These are phyloP conservation scores for Tiliacea citrago DNA, from an alignment of 2,888 invertebrate species.

Conservation along the genomic window DNA sequence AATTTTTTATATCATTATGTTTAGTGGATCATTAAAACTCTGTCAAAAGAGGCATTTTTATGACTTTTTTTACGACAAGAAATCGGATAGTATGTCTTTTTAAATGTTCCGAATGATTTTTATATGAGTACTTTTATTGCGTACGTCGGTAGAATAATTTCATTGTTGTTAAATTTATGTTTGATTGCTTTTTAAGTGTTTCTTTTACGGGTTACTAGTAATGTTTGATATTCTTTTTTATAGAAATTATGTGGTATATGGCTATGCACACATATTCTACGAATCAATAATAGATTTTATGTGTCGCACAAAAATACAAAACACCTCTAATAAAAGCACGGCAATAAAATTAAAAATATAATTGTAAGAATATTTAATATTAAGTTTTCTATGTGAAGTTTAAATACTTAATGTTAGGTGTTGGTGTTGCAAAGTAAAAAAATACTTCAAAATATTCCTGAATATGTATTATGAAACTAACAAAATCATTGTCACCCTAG, in stretches of 20 bases:
- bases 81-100: slow-evolving; percentile 86
- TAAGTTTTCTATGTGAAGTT: not conserved
- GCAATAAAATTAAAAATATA: no score
- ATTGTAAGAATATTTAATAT: no score
- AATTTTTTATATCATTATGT: slow-evolving; percentile 74
- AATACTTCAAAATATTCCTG: not conserved
- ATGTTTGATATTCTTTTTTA: slow-evolving; percentile 44
- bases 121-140: slow-evolving; percentile 69
- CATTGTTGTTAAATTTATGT: slow-evolving; percentile 73
- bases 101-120: slow-evolving; percentile 81
- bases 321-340: not conserved
- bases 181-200: slow-evolving; percentile 65
- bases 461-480: not conserved
- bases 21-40: slow-evolving; percentile 84
- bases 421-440: not conserved
- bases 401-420: no score
- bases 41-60: slow-evolving; percentile 77
- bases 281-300: not conserved
- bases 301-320: not conserved
- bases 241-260: slow-evolving; percentile 1
- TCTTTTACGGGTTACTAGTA: slow-evolving; percentile 48
- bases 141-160: slow-evolving; percentile 79
- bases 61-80: slow-evolving; percentile 83
- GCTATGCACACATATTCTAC: not conserved
- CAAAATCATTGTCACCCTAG: slow-evolving; percentile 5